These are phyloP conservation scores for Papilio dardanus DNA, from an alignment of 1,140 invertebrate species.

Conservation along the genomic window DNA sequence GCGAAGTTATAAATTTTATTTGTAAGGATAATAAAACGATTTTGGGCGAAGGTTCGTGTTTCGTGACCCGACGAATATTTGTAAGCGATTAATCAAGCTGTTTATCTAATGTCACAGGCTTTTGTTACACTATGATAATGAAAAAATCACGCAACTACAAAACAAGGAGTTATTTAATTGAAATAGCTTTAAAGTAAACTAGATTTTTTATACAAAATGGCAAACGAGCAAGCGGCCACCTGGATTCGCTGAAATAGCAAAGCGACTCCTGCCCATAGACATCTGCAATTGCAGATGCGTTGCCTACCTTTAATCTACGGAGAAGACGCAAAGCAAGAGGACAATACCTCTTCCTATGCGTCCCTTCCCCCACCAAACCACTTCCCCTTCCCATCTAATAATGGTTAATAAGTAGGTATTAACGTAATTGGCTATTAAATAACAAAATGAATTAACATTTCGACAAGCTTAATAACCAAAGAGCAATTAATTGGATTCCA, in stretches of 20 bases:
- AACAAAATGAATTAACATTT: background rate
- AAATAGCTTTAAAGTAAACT: background rate
- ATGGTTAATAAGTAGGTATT: background rate
- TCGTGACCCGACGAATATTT: constrained; percentile 36
- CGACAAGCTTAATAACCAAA: constrained; percentile 10
- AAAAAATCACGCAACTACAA: constrained; percentile 51
- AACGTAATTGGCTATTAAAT: constrained; percentile 10
- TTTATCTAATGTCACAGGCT: constrained; percentile 54
- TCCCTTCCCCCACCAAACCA: too few species aligned
- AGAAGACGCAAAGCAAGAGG: too few species aligned
- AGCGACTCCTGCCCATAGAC: too few species aligned
- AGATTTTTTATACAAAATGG: too few species aligned
- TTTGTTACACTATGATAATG: constrained; percentile 41
- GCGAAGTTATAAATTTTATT: constrained; percentile 18
- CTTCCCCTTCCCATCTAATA: too few species aligned
- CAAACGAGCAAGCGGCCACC: too few species aligned
- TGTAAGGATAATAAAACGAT: constrained; percentile 30
- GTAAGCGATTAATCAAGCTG: constrained; percentile 47
- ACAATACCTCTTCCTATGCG: too few species aligned
- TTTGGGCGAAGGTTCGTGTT: constrained; percentile 15
- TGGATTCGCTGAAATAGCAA: too few species aligned
- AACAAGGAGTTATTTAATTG: constrained; percentile 42
- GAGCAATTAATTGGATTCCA: background rate
- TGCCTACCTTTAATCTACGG: too few species aligned
- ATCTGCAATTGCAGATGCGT: too few species aligned